phyloP scores from a whole-genome alignment of 2,888 invertebrate species.

The Aethes cnicana region DNA sequence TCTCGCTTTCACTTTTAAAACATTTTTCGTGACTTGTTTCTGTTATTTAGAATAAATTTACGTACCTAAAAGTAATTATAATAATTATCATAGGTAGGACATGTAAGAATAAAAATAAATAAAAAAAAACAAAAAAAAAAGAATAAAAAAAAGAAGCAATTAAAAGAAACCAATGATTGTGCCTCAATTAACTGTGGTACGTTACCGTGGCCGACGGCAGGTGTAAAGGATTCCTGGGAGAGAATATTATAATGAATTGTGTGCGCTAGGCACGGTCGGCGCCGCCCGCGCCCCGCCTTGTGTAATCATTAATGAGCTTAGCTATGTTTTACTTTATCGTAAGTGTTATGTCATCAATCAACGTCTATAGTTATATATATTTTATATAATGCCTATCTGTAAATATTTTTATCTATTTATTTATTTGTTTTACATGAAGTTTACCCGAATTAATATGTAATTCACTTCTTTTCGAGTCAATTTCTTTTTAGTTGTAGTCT shows the following conservation, averaged over 20 bases:
- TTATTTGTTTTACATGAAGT: slow-evolving; percentile 73
- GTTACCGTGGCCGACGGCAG: slow-evolving; percentile 81
- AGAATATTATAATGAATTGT: slow-evolving; percentile 67
- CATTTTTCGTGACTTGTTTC: slow-evolving; percentile 80
- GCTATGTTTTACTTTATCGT: slow-evolving; percentile 80
- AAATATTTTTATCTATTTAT: slow-evolving; percentile 79
- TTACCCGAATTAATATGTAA: slow-evolving; percentile 68
- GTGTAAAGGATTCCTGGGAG: slow-evolving; percentile 72
- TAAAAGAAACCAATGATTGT: slow-evolving; percentile 82
- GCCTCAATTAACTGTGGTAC: slow-evolving; percentile 83
- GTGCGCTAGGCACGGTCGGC: slow-evolving; percentile 53
- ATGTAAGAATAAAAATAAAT: slow-evolving; percentile 51
- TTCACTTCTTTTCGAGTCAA: slow-evolving; percentile 32
- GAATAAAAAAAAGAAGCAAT: slow-evolving; percentile 71
- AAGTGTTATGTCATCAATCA: slow-evolving; percentile 82
- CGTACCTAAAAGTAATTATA: slow-evolving; percentile 82
- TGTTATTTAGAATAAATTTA: slow-evolving; percentile 82
- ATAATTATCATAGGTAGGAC: slow-evolving; percentile 70
- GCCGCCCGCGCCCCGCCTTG: slow-evolving; percentile 65
- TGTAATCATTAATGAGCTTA: slow-evolving; percentile 82
- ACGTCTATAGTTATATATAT: slow-evolving; percentile 71
- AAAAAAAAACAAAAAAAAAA: slow-evolving; percentile 51
- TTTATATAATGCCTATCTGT: slow-evolving; percentile 62
- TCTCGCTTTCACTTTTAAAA: slow-evolving; percentile 78
- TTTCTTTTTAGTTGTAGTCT: slow-evolving; percentile 29